Evolutionary conservation across 1,140 invertebrate genomes (phyloP), one percentile per base, ranked within the genome.

Genomic region (Trinorchestia longiramus): DNA sequence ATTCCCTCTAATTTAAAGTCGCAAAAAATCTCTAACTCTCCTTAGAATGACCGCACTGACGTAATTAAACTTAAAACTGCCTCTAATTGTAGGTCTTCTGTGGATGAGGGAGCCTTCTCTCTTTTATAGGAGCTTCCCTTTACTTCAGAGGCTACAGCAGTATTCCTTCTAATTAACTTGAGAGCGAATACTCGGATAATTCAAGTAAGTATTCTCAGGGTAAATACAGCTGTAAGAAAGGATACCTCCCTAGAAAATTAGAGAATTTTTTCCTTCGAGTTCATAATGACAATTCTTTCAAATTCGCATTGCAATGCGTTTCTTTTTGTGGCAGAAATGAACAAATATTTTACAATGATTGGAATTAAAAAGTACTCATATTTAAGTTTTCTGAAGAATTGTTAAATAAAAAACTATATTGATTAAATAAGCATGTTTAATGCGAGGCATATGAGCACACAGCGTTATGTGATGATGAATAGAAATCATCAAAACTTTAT

Each of bases 21-120:
- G 44, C 92, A 94, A 94, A 94, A 94, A 94, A 94, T 94, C 43
- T 94, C 92, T 94, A 94, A 94, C 92, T 94, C 92, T 94, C 92
- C 92, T 94, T 94, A 94, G 92, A 94, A 42, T 94, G 92, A 44
- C 92, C 43, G 43, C 92, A 36, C 8, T 47, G 43, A n/a, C 0
- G 44, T 43, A 94, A 94, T 94, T 94, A 45, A 94, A 94, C 43
- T 94, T 94, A 94, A 94, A 94, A 94, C 92, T 94, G 92, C 43
- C 92, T 94, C 92, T 94, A 94, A 94, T 94, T 94, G 43, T 40
- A 47, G 92, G 88, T 90, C 88, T 77, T 77, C 88, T 28, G 42
- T 42, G 41, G 43, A 42, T 41, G 88, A 41, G 43, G 43, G 88
- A 4, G 88, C 15, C 41, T 90, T 36, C 88, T 36, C 88, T 90